These are phyloP conservation scores for Acleris emargana DNA, from an alignment of 2,888 invertebrate genomes.

Conservation along the genomic window DNA sequence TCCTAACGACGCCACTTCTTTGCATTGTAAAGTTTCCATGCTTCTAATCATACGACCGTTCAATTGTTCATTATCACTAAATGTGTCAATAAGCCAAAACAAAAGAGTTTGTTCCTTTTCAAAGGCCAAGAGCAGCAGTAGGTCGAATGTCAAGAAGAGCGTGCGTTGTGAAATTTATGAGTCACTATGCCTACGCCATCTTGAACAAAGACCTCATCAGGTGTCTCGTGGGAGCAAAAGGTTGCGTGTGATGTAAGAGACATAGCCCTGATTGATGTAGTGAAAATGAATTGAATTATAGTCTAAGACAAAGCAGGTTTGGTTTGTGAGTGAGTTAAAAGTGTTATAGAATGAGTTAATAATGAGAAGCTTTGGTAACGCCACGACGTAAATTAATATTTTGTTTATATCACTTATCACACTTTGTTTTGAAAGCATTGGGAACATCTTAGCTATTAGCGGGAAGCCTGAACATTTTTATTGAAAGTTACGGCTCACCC, in stretches of 20 bases:
- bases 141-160: slow-evolving; percentile 25
- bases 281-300: slow-evolving; percentile 2
- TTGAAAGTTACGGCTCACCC: slow-evolving; percentile 30
- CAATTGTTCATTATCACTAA: background rate
- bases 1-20: too few species aligned
- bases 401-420: slow-evolving; percentile 24
- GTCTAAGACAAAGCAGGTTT: background rate
- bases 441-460: slow-evolving; percentile 33
- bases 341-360: too few species aligned
- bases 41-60: background rate
- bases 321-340: too few species aligned
- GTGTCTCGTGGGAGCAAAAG: slow-evolving; percentile 31
- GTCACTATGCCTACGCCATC: slow-evolving; percentile 29
- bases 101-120: slow-evolving; percentile 1
- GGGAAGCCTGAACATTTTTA: slow-evolving; percentile 23
- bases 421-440: slow-evolving; percentile 27
- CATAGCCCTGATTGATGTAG: slow-evolving; percentile 3
- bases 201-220: slow-evolving; percentile 21
- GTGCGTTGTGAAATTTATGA: slow-evolving; percentile 20
- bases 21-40: too few species aligned
- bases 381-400: slow-evolving; percentile 25
- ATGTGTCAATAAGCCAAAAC: background rate
- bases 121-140: slow-evolving; percentile 24
- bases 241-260: slow-evolving; percentile 10
- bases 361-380: slow-evolving; percentile 15